These are phyloP conservation scores for Lophochroa leadbeateri DNA, from an alignment of 2,113 vertebrate genomes.

Conservation along the genomic window DNA sequence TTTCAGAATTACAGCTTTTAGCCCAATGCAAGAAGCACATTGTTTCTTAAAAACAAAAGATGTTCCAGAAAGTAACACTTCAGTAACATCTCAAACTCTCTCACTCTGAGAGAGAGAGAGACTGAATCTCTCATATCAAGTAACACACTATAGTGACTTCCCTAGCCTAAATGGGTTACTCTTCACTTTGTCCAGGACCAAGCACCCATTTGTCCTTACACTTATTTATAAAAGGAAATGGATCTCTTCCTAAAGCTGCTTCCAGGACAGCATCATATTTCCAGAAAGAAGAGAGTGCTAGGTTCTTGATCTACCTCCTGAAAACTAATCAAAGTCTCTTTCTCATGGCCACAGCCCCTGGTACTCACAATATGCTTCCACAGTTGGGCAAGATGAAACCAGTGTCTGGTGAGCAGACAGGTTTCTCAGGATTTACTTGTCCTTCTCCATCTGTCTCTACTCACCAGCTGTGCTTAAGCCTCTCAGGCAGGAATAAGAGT, in stretches of 20 bases:
- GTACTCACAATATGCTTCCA: slow-evolving; percentile 3
- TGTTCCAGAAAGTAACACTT: not conserved
- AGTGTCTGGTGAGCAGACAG: not conserved
- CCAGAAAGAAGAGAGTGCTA: not conserved
- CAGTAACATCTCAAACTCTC: not conserved
- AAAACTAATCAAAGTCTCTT: slow-evolving; percentile 32
- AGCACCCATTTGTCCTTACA: not conserved
- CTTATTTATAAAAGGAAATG: not conserved
- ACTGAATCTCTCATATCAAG: not conserved
- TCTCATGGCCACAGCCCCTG: not conserved
- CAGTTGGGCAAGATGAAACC: not conserved
- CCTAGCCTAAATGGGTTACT: not conserved
- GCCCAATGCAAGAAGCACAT: not conserved
- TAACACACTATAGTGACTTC: not conserved
- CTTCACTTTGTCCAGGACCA: not conserved
- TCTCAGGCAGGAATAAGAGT: not conserved
- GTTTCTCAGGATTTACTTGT: slow-evolving; percentile 1
- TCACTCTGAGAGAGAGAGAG: not conserved
- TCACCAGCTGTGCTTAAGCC: not conserved
- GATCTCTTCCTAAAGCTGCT: not conserved
- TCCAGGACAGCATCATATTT: not conserved
- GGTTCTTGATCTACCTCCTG: not conserved
- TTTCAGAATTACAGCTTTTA: not conserved
- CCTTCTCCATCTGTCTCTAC: not conserved
- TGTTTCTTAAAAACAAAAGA: not conserved